These are phyloP conservation scores for Metopia argyrocephala DNA, from an alignment of 2,888 invertebrate genomes.

Conservation along the genomic window DNA sequence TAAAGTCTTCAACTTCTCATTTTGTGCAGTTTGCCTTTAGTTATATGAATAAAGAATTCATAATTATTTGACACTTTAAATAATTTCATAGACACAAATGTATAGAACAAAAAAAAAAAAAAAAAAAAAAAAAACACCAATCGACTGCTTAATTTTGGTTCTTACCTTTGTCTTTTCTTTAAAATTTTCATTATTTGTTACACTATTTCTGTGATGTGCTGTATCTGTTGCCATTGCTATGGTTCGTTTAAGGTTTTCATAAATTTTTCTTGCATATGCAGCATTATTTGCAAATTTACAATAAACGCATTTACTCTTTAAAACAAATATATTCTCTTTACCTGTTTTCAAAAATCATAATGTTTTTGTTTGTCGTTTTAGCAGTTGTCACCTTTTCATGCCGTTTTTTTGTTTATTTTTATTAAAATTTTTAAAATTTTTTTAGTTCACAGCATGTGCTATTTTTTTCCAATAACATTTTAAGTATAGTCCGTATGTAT, in stretches of 20 bases:
- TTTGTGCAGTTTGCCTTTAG: no score
- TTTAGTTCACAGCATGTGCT: constrained; percentile 11
- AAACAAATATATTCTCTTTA: not conserved
- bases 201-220: constrained; percentile 35
- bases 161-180: not conserved
- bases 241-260: constrained; percentile 40
- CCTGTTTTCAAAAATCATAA: no score
- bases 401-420: not conserved
- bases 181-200: not conserved
- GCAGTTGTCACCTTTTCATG: no score
- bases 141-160: no score
- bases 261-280: constrained; percentile 41
- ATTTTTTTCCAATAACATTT: not conserved
- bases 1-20: no score
- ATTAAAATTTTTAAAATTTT: no score
- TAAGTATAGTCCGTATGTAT: not conserved
- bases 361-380: no score
- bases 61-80: no score
- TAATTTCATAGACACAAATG: no score
- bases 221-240: constrained; percentile 32
- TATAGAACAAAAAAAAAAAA: no score
- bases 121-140: no score
- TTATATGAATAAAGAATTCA: no score
- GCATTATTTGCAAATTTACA: constrained; percentile 9
- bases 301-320: not conserved